Conservation (phyloP, 2,888 invertebrate species). For the Lithophane socia region DNA sequence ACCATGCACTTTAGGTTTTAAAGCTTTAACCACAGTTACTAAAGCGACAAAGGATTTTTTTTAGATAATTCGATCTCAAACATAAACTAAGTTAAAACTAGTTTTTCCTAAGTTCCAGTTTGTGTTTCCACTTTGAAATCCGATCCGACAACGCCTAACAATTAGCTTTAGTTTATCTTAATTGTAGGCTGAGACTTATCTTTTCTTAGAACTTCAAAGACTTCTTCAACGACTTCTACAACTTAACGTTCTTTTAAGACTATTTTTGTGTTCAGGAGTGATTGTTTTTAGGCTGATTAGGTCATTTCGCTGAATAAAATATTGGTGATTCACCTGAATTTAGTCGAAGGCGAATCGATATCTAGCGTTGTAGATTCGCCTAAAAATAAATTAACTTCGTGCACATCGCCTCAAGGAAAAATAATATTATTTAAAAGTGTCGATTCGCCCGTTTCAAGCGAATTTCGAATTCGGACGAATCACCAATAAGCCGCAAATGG, state of each 20-base stretch:
- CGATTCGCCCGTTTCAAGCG: too few relatives aligned
- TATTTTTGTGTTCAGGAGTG: slow-evolving; percentile 12
- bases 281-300: not conserved
- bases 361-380: too few relatives aligned
- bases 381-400: too few relatives aligned
- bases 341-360: too few relatives aligned
- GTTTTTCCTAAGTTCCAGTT: slow-evolving; percentile 38
- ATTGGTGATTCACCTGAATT: too few relatives aligned
- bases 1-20: not conserved
- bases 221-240: too few relatives aligned
- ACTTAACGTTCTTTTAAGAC: slow-evolving; percentile 12
- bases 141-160: slow-evolving; percentile 52
- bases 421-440: too few relatives aligned
- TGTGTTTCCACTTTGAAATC: slow-evolving; percentile 54
- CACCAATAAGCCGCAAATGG: too few relatives aligned
- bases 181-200: slow-evolving; percentile 41
- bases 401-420: too few relatives aligned
- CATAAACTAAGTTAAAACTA: slow-evolving; percentile 33
- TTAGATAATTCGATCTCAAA: slow-evolving; percentile 21
- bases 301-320: not conserved
- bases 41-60: not conserved
- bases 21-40: not conserved
- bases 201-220: slow-evolving; percentile 16
- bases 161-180: slow-evolving; percentile 48
- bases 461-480: too few relatives aligned